Percentiles rank a stretch among this genome's conserved stretches.
phyloP scores from a whole-genome alignment of 2,113 vertebrate genomes.

The Lutjanus erythropterus region DNA sequence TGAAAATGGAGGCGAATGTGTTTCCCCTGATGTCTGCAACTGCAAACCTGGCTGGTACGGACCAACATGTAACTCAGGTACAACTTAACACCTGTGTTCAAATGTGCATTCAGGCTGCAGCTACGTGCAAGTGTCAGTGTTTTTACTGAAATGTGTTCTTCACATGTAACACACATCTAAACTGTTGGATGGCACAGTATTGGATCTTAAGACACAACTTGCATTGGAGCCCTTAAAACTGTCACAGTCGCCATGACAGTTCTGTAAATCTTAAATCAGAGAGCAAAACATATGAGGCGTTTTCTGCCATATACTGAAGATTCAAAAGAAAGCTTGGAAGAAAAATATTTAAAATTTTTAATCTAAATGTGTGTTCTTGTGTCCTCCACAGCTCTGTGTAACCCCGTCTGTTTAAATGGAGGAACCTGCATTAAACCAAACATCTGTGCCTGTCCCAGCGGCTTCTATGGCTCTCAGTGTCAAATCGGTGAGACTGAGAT shows the following conservation, averaged over 20 bases:
- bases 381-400: constrained; percentile 87
- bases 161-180: neutral
- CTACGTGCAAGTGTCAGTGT: too few species aligned
- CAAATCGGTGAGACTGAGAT: constrained; percentile 88
- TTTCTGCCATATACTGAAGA: neutral
- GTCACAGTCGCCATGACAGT: neutral
- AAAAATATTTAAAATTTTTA: neutral
- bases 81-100: neutral
- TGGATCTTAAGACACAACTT: neutral
- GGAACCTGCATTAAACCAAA: constrained; percentile 90
- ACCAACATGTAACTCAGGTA: constrained; percentile 92
- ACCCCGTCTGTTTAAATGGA: constrained; percentile 92
- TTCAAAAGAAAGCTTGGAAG: neutral
- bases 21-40: constrained; percentile 89
- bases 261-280: neutral
- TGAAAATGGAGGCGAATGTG: constrained; percentile 92
- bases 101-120: neutral
- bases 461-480: constrained; percentile 93
- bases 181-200: neutral
- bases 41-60: constrained; percentile 90
- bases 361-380: neutral
- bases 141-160: neutral
- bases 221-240: neutral
- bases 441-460: constrained; percentile 88
- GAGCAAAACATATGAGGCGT: neutral